Conservation (phyloP, 2,797 vertebrate species). For the Eospalax fontanierii region DNA sequence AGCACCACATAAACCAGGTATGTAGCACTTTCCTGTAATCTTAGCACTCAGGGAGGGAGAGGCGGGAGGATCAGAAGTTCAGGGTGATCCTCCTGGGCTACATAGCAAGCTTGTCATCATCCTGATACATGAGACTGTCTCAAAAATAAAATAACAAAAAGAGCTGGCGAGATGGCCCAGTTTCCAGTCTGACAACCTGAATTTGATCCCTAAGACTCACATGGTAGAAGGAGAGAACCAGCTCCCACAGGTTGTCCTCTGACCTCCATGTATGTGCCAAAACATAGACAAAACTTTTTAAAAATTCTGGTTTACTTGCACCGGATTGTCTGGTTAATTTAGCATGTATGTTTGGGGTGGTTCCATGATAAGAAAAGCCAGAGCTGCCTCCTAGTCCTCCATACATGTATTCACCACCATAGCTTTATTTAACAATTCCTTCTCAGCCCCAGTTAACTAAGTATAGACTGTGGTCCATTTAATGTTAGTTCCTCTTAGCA, state of each 20-base stretch:
- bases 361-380: conserved; percentile 36
- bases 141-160: too few relatives aligned
- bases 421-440: not conserved
- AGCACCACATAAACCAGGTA: not conserved
- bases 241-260: not conserved
- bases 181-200: not conserved
- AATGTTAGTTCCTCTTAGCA: conserved; percentile 65
- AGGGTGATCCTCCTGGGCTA: not conserved
- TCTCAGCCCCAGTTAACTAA: not conserved
- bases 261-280: not conserved
- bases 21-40: not conserved
- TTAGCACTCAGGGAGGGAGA: not conserved
- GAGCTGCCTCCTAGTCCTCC: not conserved
- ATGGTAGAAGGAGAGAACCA: not conserved
- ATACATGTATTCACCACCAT: not conserved
- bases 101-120: not conserved
- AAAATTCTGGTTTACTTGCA: conserved; percentile 63
- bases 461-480: not conserved
- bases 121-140: too few relatives aligned
- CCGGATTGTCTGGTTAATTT: conserved; percentile 69
- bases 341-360: conserved; percentile 25
- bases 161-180: not conserved
- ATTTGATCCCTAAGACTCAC: not conserved
- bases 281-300: too few relatives aligned
- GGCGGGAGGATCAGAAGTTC: not conserved